phyloP scores from a whole-genome alignment of 2,888 invertebrate genomes.

The Druceiella hillmani region DNA sequence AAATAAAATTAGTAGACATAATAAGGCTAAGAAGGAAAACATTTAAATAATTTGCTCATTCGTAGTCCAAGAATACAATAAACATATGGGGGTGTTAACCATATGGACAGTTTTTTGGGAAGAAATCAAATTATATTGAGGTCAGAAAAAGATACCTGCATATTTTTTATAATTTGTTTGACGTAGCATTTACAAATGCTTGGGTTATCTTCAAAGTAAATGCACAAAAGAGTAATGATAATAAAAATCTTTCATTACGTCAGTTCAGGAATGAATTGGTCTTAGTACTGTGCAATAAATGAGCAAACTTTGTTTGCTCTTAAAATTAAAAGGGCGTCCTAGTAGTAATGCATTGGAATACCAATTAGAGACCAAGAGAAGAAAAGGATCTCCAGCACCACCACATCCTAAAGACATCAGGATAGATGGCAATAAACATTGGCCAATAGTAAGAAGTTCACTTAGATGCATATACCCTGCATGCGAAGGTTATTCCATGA shows the following conservation, averaged over 20 bases:
- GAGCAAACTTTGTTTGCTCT: slow-evolving; percentile 2
- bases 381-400: slow-evolving; percentile 1
- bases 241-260: slow-evolving; percentile 6
- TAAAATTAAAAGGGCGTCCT: slow-evolving; percentile 10
- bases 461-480: slow-evolving; percentile 7
- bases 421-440: slow-evolving; percentile 8
- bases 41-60: slow-evolving; percentile 30
- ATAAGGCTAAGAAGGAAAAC: slow-evolving; percentile 27
- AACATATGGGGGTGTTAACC: slow-evolving; percentile 32
- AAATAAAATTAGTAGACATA: slow-evolving; percentile 28
- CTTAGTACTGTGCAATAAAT: slow-evolving; percentile 6
- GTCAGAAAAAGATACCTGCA: slow-evolving; percentile 31
- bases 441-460: slow-evolving; percentile 4
- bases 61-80: slow-evolving; percentile 30
- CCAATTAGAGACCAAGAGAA: slow-evolving; percentile 3
- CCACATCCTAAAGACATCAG: slow-evolving; percentile 7
- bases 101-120: slow-evolving; percentile 30
- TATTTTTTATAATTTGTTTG: slow-evolving; percentile 30
- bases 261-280: slow-evolving; percentile 11
- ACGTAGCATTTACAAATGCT: slow-evolving; percentile 28
- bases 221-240: slow-evolving; percentile 5
- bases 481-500: slow-evolving; percentile 7
- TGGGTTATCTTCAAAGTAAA: slow-evolving; percentile 26
- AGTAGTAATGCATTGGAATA: slow-evolving; percentile 2
- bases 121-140: slow-evolving; percentile 28